Evolutionary conservation across 2,888 invertebrate species (phyloP), one percentile per base, ranked within the genome.

Genomic region (Cheilosia pagana): DNA sequence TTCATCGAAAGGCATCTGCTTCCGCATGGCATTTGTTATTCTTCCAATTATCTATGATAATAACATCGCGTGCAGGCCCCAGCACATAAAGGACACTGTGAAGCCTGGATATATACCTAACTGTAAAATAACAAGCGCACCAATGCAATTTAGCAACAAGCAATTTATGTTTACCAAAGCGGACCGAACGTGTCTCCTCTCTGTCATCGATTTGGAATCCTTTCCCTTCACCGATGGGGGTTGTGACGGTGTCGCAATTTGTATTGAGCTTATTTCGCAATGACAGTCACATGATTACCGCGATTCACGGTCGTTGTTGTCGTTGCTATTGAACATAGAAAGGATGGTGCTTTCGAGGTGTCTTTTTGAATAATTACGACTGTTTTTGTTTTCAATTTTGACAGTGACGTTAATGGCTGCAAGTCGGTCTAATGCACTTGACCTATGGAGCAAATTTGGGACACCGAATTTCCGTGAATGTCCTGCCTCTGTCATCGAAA

Each of bases 21-120:
- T 62, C 23, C 35, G 19, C 14, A 59, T 68, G 55, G 55, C 48
- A 41, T 62, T 68, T 62, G n/a, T 45, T 19, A 45, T 55, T 28
- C 60, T 19, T 74, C 21, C 67, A 81, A 81, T 81, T 74, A 74
- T 75, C 43, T 67, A 55, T 39, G 31, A 75, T 68, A 81, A 62
- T 50, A 50, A 57, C 62, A 75, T 75, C 63, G 68, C 75, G 57
- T 81, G 81, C 75, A 63, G 62, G 10, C 2, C 7, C 10, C 28
- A 23, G 21, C 63, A 50, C 31, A 55, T n/a, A 53, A 60, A 45
- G 31, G 21, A 48, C 39, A 55, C 31, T 31, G 41, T 6, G 14
- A 48, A 70, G 53, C 55, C 70, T 50, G 28, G 8, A 16, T 31
- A 31, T 25, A n/a, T n/a, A n/a, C n/a, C n/a, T n/a, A 23, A 55